Percentiles rank a stretch among this genome's conserved stretches.
These are phyloP conservation scores for Florisuga fusca DNA, from an alignment of 2,797 vertebrate genomes.

Conservation along the genomic window DNA sequence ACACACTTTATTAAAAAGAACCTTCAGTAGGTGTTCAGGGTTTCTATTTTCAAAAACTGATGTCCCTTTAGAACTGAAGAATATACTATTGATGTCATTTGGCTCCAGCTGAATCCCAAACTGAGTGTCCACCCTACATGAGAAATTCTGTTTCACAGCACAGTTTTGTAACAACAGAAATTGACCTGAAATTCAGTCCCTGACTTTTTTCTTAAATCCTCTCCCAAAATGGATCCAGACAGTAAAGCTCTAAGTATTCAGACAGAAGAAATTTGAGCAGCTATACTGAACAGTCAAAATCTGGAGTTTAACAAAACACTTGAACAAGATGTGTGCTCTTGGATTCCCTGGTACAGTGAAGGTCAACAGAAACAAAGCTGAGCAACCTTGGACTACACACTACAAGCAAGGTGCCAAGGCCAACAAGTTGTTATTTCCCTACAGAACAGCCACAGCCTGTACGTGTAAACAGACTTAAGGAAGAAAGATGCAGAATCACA, in stretches of 20 bases:
- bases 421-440: background rate
- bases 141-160: background rate
- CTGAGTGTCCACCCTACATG: rapidly evolving
- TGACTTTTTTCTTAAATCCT: background rate
- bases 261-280: background rate
- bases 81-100: background rate
- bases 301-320: background rate
- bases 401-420: background rate
- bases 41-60: background rate
- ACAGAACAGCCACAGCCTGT: background rate
- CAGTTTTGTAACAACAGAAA: background rate
- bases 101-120: background rate
- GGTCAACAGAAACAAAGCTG: background rate
- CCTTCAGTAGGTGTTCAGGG: background rate
- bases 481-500: background rate
- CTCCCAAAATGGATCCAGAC: background rate
- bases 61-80: background rate
- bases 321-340: background rate
- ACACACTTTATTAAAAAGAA: background rate
- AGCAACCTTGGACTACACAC: background rate
- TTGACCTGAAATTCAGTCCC: background rate
- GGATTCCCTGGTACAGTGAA: background rate
- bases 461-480: rapidly evolving
- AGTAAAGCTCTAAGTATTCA: background rate
- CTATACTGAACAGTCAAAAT: background rate